Evolutionary conservation across 2,797 vertebrate species (phyloP).

Genomic region (Pantherophis alleghaniensis): DNA sequence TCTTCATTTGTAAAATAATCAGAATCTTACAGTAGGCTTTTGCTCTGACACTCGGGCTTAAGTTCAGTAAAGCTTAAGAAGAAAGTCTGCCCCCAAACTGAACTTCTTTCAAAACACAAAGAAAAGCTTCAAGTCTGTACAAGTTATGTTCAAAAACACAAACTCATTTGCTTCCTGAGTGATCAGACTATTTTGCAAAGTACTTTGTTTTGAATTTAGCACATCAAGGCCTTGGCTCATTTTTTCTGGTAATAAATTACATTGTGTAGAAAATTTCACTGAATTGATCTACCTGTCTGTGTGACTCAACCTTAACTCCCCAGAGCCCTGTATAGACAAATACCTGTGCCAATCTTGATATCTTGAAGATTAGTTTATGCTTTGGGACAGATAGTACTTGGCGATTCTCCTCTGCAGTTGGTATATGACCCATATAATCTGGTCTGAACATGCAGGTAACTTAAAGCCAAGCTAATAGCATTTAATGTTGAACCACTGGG

Average conservation of each 20-base stretch:
- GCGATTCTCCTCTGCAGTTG: conserved; percentile 34
- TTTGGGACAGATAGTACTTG: not conserved
- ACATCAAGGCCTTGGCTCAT: not conserved
- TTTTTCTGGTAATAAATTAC: not conserved
- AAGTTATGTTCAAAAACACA: not conserved
- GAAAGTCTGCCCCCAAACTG: not conserved
- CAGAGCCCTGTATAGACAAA: conserved; percentile 38
- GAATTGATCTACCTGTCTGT: not conserved
- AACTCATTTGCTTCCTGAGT: not conserved
- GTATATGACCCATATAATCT: conserved; percentile 42
- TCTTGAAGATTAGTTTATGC: conserved; percentile 40
- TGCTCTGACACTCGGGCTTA: not conserved
- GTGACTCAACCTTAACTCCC: not conserved
- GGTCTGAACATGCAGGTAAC: conserved; percentile 62
- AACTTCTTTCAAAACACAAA: not conserved
- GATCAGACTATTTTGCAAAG: not conserved
- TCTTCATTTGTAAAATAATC: not conserved
- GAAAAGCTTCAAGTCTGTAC: not conserved
- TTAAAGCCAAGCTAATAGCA: conserved; percentile 66
- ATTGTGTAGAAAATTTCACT: not conserved
- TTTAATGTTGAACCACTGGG: conserved; percentile 78
- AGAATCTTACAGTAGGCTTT: not conserved
- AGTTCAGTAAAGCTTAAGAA: not conserved
- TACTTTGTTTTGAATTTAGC: not conserved
- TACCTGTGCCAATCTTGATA: conserved; percentile 3